A percentile compares a stretch with the other conserved stretches of the same genome.
phyloP scores from a whole-genome alignment of 2,888 invertebrate genomes.

The Galerucella nymphaeae region DNA sequence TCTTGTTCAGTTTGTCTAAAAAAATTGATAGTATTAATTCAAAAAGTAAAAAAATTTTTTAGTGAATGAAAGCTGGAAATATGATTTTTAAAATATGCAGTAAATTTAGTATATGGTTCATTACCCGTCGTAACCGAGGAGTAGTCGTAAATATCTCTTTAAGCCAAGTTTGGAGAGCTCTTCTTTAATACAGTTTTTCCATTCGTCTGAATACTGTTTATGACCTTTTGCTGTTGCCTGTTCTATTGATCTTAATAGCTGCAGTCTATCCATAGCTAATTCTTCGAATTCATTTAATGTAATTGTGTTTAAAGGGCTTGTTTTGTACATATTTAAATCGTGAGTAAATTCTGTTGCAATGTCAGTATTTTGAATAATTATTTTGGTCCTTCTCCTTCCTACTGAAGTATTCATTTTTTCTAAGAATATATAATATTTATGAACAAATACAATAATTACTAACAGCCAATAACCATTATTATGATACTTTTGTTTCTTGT shows the following conservation, averaged over 20 bases:
- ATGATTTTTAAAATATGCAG: neutral
- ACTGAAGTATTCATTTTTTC: conserved; percentile 54
- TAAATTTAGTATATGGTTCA: conserved; percentile 3
- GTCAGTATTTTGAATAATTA: conserved; percentile 54
- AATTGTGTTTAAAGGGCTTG: conserved; percentile 80
- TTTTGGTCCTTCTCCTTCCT: conserved; percentile 54
- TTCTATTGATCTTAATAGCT: conserved; percentile 82
- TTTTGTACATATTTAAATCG: conserved; percentile 82
- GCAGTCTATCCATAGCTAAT: conserved; percentile 84
- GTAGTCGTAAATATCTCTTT: conserved; percentile 72
- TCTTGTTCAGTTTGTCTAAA: conserved; percentile 71
- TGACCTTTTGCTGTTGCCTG: conserved; percentile 75
- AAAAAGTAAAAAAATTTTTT: neutral
- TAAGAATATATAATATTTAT: neutral
- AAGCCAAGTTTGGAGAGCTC: conserved; percentile 77
- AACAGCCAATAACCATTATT: neutral
- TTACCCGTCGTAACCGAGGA: conserved; percentile 63
- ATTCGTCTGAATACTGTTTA: conserved; percentile 74
- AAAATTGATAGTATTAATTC: conserved; percentile 3
- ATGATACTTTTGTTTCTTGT: neutral
- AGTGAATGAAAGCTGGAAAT: neutral
- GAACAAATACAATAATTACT: no score
- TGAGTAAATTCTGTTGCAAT: conserved; percentile 74
- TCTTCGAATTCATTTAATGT: conserved; percentile 88
- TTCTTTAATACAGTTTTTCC: conserved; percentile 72